Conservation (phyloP, 2,888 invertebrate species). For the Cataglyphis rosenhaueri region DNA sequence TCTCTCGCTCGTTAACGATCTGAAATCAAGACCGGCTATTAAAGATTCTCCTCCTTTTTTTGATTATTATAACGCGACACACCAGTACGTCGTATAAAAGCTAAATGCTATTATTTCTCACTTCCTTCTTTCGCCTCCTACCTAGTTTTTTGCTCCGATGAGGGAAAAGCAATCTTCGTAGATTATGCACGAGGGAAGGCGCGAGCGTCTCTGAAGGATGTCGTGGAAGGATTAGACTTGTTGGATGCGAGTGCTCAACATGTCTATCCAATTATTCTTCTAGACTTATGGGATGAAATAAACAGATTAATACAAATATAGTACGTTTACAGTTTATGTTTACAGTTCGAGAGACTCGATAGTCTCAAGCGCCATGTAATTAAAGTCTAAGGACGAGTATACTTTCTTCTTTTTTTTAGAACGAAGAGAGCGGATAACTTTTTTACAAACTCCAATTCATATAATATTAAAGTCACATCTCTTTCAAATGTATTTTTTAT, state of each 20-base stretch:
- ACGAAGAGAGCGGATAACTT: neutral
- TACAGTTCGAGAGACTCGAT: constrained; percentile 7
- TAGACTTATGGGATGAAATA: constrained; percentile 38
- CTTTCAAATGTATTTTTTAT: neutral
- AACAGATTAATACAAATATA: constrained; percentile 39
- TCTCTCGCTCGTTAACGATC: constrained; percentile 39
- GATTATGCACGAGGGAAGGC: constrained; percentile 48
- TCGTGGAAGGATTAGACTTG: constrained; percentile 49
- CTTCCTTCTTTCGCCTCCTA: constrained; percentile 41
- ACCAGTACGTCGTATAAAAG: constrained; percentile 62
- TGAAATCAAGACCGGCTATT: constrained; percentile 75
- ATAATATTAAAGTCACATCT: constrained; percentile 7
- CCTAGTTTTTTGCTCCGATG: constrained; percentile 34
- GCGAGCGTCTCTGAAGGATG: constrained; percentile 36
- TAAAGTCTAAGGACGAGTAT: neutral
- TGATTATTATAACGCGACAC: constrained; percentile 75
- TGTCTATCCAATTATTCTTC: constrained; percentile 45
- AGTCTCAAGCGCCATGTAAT: neutral
- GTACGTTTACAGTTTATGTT: neutral
- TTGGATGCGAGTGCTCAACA: constrained; percentile 38
- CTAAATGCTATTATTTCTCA: constrained; percentile 75
- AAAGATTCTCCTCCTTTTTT: constrained; percentile 53
- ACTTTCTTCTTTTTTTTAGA: neutral
- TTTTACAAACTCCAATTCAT: neutral
- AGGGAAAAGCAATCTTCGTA: constrained; percentile 47